Evolutionary conservation across 2,888 invertebrate species (phyloP).

Genomic region (Dicyrtoma fusca): DNA sequence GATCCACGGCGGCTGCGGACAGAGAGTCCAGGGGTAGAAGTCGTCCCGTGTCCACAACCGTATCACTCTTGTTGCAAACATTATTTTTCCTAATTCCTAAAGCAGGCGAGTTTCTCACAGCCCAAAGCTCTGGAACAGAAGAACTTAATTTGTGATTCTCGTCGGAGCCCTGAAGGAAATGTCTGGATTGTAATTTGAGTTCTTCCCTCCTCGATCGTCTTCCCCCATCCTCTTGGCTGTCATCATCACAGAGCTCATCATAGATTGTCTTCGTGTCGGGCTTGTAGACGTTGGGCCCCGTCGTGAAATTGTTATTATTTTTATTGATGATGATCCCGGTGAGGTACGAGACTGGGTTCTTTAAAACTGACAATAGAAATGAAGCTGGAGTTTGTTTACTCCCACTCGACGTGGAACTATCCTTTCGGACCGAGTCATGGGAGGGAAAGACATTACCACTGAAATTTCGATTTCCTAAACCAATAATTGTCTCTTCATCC

Average conservation of each 20-base stretch:
- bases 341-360: slow-evolving; percentile 49
- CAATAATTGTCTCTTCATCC: too few relatives aligned
- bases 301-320: neutral
- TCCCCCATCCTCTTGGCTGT: neutral
- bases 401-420: neutral
- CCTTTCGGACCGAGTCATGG: slow-evolving; percentile 5
- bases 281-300: neutral
- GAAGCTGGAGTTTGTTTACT: slow-evolving; percentile 19
- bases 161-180: slow-evolving; percentile 10
- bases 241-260: neutral
- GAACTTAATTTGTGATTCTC: slow-evolving; percentile 40
- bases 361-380: slow-evolving; percentile 47
- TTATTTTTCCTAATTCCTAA: slow-evolving; percentile 43
- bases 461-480: neutral
- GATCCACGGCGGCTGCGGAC: slow-evolving; percentile 37
- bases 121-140: slow-evolving; percentile 53
- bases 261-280: neutral
- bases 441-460: slow-evolving; percentile 21
- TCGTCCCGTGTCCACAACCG: slow-evolving; percentile 41
- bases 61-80: slow-evolving; percentile 45
- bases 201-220: neutral
- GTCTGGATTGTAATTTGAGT: neutral
- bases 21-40: slow-evolving; percentile 13
- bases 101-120: slow-evolving; percentile 45
- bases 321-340: slow-evolving; percentile 34